A percentile compares a stretch with the other conserved stretches of the same genome.
These are phyloP conservation scores for Hippocampus zosterae DNA, from an alignment of 2,113 vertebrate genomes.

Conservation along the genomic window DNA sequence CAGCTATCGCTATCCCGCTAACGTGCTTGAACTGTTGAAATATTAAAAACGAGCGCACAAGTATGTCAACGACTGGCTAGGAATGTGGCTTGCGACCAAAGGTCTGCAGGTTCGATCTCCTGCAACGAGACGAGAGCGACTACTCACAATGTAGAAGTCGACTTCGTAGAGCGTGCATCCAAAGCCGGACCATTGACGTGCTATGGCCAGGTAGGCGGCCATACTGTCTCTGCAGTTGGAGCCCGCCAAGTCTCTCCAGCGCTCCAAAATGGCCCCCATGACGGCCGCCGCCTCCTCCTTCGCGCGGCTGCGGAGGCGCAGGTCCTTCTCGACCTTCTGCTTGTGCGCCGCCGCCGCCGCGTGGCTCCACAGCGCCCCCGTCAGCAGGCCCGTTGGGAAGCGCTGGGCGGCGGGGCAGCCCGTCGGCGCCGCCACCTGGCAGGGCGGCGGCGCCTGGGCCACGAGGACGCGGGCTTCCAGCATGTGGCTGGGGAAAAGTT, in stretches of 20 bases:
- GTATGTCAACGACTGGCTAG: neutral
- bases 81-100: neutral
- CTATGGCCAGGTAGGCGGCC: conserved; percentile 84
- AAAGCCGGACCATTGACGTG: conserved; percentile 87
- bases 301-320: conserved; percentile 72
- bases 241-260: conserved; percentile 85
- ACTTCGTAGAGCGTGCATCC: conserved; percentile 92
- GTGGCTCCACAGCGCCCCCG: conserved; percentile 80
- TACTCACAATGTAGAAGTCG: conserved; percentile 85
- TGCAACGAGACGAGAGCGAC: neutral
- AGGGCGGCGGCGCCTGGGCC: conserved; percentile 49
- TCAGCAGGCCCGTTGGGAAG: conserved; percentile 75
- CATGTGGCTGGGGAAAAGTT: conserved; percentile 74
- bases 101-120: neutral
- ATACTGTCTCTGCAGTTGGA: conserved; percentile 85
- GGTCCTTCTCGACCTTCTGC: conserved; percentile 77
- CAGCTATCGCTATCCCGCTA: neutral
- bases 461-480: conserved; percentile 73
- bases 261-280: conserved; percentile 81
- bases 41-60: neutral
- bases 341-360: conserved; percentile 70
- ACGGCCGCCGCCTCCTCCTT: conserved; percentile 78
- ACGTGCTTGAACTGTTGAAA: neutral
- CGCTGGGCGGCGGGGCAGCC: conserved; percentile 59
- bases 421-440: conserved; percentile 51